phyloP scores from a whole-genome alignment of 2,888 invertebrate species.

The Nemapogon koenigi region DNA sequence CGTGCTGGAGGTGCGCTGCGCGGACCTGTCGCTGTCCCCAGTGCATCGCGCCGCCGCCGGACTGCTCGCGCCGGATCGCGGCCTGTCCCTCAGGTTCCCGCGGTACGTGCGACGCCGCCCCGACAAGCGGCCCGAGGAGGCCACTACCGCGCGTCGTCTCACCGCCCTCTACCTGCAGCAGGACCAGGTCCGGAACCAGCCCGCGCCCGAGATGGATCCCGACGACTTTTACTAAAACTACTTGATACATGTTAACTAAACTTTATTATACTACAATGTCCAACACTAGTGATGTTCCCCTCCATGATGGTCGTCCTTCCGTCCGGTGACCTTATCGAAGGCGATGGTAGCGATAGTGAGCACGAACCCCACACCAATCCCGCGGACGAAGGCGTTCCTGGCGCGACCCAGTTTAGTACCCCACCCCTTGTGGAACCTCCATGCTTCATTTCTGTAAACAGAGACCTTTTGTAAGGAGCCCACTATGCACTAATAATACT shows the following conservation, averaged over 20 bases:
- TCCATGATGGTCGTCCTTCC: slow-evolving; percentile 46
- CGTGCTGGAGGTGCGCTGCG: slow-evolving; percentile 98
- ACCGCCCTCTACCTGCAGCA: slow-evolving; percentile 91
- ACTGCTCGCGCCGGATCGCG: slow-evolving; percentile 87
- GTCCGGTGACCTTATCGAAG: slow-evolving; percentile 22
- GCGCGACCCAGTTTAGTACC: slow-evolving; percentile 56
- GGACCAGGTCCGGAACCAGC: slow-evolving; percentile 84
- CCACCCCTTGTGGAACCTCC: slow-evolving; percentile 74
- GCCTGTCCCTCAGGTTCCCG: slow-evolving; percentile 92
- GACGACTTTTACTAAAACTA: slow-evolving; percentile 67
- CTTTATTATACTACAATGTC: neutral
- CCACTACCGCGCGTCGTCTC: slow-evolving; percentile 88
- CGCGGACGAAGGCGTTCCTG: slow-evolving; percentile 62
- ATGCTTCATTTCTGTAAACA: slow-evolving; percentile 76
- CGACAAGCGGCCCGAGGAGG: slow-evolving; percentile 92
- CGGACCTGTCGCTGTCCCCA: slow-evolving; percentile 96
- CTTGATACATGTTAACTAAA: neutral
- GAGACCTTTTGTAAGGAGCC: too few relatives aligned
- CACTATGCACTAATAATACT: too few relatives aligned
- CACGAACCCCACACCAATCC: slow-evolving; percentile 69
- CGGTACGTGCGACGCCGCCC: slow-evolving; percentile 86
- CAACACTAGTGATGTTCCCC: slow-evolving; percentile 15
- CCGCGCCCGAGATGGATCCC: slow-evolving; percentile 33
- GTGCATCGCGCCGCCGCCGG: slow-evolving; percentile 89
- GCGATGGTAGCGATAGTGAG: slow-evolving; percentile 35